Conservation (phyloP, 2,113 vertebrate species). For the Nyctibius bracteatus region DNA sequence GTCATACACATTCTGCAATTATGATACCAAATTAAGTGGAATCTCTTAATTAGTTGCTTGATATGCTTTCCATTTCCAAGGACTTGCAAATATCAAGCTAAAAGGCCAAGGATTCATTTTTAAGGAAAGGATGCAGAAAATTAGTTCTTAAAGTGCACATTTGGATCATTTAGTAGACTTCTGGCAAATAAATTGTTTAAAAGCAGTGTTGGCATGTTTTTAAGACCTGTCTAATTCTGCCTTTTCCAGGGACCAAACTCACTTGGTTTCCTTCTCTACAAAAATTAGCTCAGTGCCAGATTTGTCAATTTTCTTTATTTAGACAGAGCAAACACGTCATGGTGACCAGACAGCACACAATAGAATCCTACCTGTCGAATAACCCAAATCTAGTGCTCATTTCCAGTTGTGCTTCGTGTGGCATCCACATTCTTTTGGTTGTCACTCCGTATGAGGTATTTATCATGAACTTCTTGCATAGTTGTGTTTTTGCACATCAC, state of each 20-base stretch:
- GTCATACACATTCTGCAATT: background rate
- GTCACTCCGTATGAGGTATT: background rate
- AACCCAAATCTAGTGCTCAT: background rate
- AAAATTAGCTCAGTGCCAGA: background rate
- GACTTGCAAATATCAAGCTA: background rate
- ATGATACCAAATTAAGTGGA: background rate
- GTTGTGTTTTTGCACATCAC: background rate
- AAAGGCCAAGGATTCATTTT: background rate
- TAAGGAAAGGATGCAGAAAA: background rate
- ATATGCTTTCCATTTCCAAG: background rate
- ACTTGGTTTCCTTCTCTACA: background rate
- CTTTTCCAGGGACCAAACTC: background rate
- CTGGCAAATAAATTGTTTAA: background rate
- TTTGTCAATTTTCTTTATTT: background rate
- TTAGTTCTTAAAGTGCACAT: background rate
- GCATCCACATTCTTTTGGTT: background rate
- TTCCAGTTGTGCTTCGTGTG: background rate
- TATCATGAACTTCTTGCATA: background rate
- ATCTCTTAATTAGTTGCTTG: background rate
- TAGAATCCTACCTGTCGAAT: background rate
- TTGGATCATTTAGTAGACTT: background rate
- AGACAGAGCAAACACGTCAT: background rate
- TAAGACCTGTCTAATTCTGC: background rate
- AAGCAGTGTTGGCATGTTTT: background rate
- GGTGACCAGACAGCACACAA: background rate